Base-by-base conservation (phyloP, 2,888 invertebrate genomes). In the Biston betularia region DNA sequence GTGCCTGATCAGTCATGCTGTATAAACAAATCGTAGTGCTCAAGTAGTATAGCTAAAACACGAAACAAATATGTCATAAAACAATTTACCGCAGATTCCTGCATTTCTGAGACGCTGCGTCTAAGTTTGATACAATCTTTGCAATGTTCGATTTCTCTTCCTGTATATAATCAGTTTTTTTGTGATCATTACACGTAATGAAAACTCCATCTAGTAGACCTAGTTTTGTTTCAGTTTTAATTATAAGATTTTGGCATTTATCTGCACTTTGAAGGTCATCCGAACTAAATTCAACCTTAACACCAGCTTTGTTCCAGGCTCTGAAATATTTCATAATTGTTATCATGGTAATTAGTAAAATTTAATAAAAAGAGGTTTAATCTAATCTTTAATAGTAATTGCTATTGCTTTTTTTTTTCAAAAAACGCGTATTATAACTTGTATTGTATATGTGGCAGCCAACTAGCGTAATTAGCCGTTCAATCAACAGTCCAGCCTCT, bases 181-280 rank as follows among this genome's bases (percentile, higher is more conserved):
- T 7, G 1, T 11, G 24, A 33, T 65, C 34, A 49, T 63, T 58
- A 0, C 52, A 24, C 11, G 65, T n/a, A 0, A 72, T 61, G 34
- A 72, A 73, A 7, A 75, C 65, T 40, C 73, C 73, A 33, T 69
- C 63, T 7, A 75, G 9, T 46, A 10, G 10, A n/a, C 65, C 68
- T 2, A 64, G 42, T 40, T 69, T 68, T 11, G 12, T 48, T 52
- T 45, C 66, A 40, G 53, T 56, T 24, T 10, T 50, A 0, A 70
- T 12, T 49, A 49, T 34, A 15, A 73, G 50, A 40, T 15, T 48
- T 38, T 64, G 34, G 64, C 67, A 67, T n/a, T 57, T 64, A 8
- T 44, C 55, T 59, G 64, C 57, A 15, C 48, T 60, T 42, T 64
- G 14, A 6, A 72, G 55, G 53, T 67, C 55, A 53, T 68, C 58